These are phyloP conservation scores for Frankliniella intonsa DNA, from an alignment of 2,888 invertebrate genomes.

Conservation along the genomic window DNA sequence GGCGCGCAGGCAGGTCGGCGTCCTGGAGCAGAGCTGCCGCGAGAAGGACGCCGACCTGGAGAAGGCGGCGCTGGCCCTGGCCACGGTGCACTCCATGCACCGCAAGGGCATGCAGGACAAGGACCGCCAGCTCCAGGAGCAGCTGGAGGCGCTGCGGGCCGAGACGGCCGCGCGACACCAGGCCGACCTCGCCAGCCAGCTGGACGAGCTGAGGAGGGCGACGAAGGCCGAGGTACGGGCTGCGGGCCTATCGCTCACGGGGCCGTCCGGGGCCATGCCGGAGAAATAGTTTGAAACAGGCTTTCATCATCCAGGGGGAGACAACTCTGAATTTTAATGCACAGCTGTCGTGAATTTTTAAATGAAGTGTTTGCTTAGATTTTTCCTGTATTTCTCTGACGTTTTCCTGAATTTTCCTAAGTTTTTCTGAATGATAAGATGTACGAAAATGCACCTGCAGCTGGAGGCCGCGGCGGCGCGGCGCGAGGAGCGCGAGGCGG, in stretches of 20 bases:
- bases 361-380: background rate
- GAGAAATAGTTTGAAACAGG: no score
- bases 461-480: background rate
- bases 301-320: no score
- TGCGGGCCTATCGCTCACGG: no score
- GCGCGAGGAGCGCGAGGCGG: background rate
- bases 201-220: background rate
- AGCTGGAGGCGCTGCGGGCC: background rate
- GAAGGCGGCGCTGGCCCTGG: background rate
- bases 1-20: background rate
- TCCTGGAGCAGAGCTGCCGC: constrained; percentile 17
- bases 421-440: no score
- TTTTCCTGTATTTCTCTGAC: no score
- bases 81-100: background rate
- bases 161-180: background rate
- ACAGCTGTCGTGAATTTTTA: no score
- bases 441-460: no score
- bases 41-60: constrained; percentile 2
- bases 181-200: background rate
- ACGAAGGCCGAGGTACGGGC: background rate
- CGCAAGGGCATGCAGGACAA: background rate
- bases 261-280: no score
- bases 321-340: no score
- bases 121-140: background rate
- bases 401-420: no score